Evolutionary conservation across 2,888 invertebrate species (phyloP).

Genomic region (Drosophila mettleri): DNA sequence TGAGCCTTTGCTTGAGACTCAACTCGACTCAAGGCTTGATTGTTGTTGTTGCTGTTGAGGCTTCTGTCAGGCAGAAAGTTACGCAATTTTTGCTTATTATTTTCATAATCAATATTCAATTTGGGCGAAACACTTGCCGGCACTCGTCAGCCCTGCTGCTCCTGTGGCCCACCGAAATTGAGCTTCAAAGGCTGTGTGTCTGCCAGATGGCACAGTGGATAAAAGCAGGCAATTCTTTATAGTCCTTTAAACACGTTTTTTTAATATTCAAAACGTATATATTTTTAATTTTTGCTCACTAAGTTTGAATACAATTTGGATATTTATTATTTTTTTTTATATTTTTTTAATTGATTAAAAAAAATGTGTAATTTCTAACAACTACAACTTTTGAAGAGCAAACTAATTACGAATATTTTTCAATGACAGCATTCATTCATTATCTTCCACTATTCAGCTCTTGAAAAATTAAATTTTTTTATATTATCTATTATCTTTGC

Average conservation of each 20-base stretch:
- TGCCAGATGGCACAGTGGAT: constrained; percentile 45
- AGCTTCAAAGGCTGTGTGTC: constrained; percentile 63
- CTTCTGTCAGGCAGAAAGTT: constrained; percentile 75
- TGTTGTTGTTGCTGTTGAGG: constrained; percentile 28
- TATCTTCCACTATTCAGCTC: neutral
- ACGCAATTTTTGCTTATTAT: constrained; percentile 82
- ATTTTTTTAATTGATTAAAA: neutral
- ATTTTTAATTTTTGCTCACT: too few relatives aligned
- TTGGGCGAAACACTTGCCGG: constrained; percentile 77
- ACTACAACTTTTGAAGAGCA: neutral
- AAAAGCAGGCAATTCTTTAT: neutral
- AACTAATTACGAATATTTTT: neutral
- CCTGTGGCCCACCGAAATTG: constrained; percentile 42
- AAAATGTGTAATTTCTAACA: neutral
- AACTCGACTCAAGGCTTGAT: neutral
- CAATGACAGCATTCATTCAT: neutral
- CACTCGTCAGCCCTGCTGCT: constrained; percentile 40
- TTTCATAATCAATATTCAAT: constrained; percentile 82
- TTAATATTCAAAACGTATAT: neutral
- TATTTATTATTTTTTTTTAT: neutral
- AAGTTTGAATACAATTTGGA: too few relatives aligned
- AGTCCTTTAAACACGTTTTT: neutral
- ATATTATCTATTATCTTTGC: neutral
- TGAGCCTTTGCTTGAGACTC: constrained; percentile 61
- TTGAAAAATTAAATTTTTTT: neutral